Percentiles rank a stretch among this genome's conserved stretches.
phyloP scores from a whole-genome alignment of 2,888 invertebrate genomes.

The Pardosa pseudoannulata region DNA sequence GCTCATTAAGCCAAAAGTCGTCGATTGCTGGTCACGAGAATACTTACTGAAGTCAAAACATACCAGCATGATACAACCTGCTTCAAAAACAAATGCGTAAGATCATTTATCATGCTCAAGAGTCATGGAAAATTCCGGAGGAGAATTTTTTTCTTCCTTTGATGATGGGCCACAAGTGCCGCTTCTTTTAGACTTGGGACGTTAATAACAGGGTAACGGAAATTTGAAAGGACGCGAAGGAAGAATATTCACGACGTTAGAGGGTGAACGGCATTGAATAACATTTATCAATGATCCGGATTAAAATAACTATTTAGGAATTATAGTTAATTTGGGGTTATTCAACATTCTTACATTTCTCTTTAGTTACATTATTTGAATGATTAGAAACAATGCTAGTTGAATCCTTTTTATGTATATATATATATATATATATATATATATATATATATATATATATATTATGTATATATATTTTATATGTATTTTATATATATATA shows the following conservation, averaged over 20 bases:
- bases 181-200: constrained; percentile 11
- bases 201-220: constrained; percentile 64
- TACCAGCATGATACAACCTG: not conserved
- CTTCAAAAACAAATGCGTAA: constrained; percentile 16
- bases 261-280: not conserved
- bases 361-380: too few species aligned
- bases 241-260: constrained; percentile 51
- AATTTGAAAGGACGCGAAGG: constrained; percentile 38
- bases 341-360: too few species aligned
- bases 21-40: not conserved
- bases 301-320: not conserved
- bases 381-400: too few species aligned
- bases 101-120: constrained; percentile 14
- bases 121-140: constrained; percentile 30
- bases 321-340: too few species aligned
- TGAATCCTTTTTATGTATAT: too few species aligned
- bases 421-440: too few species aligned
- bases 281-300: not conserved
- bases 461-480: too few species aligned
- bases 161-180: constrained; percentile 7
- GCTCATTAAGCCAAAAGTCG: not conserved
- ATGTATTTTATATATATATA: too few species aligned
- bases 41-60: not conserved
- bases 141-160: constrained; percentile 33
- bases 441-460: too few species aligned